Conservation (phyloP, 2,797 vertebrate genomes). For the Adelosebastes latens region DNA sequence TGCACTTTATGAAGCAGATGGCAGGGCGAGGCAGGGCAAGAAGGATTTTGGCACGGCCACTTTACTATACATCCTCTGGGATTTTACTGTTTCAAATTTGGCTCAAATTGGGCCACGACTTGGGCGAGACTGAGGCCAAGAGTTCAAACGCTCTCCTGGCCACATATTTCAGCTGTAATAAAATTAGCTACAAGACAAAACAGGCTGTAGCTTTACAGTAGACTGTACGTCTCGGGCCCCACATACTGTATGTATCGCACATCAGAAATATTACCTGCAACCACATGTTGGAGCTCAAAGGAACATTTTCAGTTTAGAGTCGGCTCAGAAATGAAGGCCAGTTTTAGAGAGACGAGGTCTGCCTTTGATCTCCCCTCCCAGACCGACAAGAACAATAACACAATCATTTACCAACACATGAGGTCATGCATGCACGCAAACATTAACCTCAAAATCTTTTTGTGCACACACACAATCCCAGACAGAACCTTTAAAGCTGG, state of each 20-base stretch:
- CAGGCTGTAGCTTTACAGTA: slow-evolving; percentile 18
- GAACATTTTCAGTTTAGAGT: slow-evolving; percentile 56
- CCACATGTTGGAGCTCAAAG: slow-evolving; percentile 44
- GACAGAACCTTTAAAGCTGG: neutral
- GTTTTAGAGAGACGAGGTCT: slow-evolving; percentile 42
- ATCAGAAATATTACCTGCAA: slow-evolving; percentile 59
- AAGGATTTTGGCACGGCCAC: slow-evolving; percentile 58
- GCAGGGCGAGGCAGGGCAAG: slow-evolving; percentile 62
- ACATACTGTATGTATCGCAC: neutral
- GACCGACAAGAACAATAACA: slow-evolving; percentile 53
- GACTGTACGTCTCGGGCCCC: neutral
- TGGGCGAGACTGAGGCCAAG: slow-evolving; percentile 55
- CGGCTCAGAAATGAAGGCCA: slow-evolving; percentile 54
- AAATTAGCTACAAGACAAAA: slow-evolving; percentile 61
- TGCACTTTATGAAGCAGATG: slow-evolving; percentile 74
- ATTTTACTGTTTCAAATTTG: slow-evolving; percentile 65
- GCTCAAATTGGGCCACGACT: slow-evolving; percentile 43
- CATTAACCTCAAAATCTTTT: slow-evolving; percentile 31
- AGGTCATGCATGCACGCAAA: slow-evolving; percentile 43
- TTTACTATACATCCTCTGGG: slow-evolving; percentile 67
- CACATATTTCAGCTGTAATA: slow-evolving; percentile 41
- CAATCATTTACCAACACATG: slow-evolving; percentile 53
- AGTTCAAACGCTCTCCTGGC: slow-evolving; percentile 56
- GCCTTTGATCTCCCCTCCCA: slow-evolving; percentile 60
- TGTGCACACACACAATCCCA: neutral